phyloP scores from a whole-genome alignment of 2,113 vertebrate species.

The Philantomba maxwellii region DNA sequence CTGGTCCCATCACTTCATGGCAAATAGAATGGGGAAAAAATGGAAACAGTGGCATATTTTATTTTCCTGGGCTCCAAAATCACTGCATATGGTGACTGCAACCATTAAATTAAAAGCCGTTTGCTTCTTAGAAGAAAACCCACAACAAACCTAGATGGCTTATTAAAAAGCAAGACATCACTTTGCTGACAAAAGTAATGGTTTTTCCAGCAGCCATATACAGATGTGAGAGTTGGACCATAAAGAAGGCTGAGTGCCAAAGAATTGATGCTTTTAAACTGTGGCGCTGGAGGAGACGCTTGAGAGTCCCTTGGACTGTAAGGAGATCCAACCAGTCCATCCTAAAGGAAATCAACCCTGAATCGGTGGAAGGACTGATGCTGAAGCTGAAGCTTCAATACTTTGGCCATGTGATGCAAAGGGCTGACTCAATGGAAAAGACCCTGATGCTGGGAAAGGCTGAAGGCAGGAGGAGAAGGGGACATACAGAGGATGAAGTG shows the following conservation, averaged over 20 bases:
- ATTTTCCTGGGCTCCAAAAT: not conserved
- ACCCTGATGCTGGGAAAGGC: not conserved
- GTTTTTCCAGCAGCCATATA: not conserved
- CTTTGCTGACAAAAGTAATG: not conserved
- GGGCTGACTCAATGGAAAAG: not conserved
- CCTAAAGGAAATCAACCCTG: not conserved
- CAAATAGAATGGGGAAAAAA: not conserved
- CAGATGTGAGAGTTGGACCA: not conserved
- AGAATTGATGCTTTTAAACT: not conserved
- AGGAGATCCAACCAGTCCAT: not conserved
- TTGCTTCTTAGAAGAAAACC: not conserved
- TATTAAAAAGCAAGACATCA: not conserved
- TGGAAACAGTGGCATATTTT: not conserved
- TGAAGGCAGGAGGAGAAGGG: accelerated
- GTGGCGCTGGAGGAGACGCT: not conserved
- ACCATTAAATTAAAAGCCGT: not conserved
- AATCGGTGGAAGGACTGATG: not conserved
- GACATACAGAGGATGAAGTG: not conserved
- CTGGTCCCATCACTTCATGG: not conserved
- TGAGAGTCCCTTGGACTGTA: not conserved
- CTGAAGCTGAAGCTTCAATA: not conserved
- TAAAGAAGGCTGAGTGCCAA: not conserved
- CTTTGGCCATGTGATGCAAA: not conserved
- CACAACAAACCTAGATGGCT: not conserved
- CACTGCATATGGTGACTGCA: not conserved